Conservation (phyloP, 1,140 invertebrate species). For the Bombus sylvicola region DNA sequence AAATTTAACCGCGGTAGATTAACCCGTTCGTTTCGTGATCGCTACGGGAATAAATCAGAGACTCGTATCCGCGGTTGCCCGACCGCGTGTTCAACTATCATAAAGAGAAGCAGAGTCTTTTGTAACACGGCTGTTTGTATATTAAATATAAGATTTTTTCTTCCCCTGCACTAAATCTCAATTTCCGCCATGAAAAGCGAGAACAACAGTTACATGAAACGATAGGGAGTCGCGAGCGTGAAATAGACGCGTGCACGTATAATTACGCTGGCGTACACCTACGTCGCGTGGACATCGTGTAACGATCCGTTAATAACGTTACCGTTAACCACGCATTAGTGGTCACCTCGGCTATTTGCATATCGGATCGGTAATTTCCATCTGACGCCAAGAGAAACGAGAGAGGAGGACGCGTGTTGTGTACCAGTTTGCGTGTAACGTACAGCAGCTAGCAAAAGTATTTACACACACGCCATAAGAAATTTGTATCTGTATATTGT, state of each 20-base stretch:
- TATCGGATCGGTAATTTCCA: constrained; percentile 78
- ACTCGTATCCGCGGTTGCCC: too few relatives aligned
- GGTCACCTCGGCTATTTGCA: constrained; percentile 73
- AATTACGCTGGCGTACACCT: constrained; percentile 33
- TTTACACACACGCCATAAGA: neutral
- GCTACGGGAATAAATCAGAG: constrained; percentile 8
- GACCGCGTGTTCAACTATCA: too few relatives aligned
- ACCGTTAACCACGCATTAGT: constrained; percentile 77
- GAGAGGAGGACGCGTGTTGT: neutral
- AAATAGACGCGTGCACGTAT: constrained; percentile 40
- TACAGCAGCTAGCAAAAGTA: neutral
- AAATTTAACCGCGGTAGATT: constrained; percentile 18
- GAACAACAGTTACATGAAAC: neutral
- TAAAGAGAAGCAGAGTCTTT: neutral
- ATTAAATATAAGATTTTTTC: neutral
- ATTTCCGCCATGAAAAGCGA: constrained; percentile 1
- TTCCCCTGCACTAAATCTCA: neutral
- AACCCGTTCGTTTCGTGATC: neutral
- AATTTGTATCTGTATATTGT: neutral
- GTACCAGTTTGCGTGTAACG: neutral
- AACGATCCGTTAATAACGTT: constrained; percentile 77
- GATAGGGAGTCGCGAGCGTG: constrained; percentile 1
- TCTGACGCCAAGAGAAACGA: constrained; percentile 47
- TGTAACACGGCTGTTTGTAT: neutral
- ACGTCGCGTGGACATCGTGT: constrained; percentile 61